Evolutionary conservation across 2,797 vertebrate species (phyloP).

Genomic region (Helarctos malayanus): DNA sequence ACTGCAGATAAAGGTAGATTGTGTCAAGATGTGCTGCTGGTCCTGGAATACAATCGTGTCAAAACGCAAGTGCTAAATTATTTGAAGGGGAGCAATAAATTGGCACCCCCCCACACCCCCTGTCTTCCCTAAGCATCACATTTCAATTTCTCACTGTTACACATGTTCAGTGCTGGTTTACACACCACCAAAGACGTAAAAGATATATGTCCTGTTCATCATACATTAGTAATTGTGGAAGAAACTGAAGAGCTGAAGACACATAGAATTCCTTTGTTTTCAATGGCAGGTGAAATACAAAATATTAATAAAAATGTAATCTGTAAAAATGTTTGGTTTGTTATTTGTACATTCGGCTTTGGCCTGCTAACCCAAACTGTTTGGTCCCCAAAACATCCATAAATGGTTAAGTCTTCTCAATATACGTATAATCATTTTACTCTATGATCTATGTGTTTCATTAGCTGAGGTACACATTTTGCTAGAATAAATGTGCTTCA

Average conservation of each 20-base stretch:
- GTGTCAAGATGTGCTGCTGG: slow-evolving; percentile 80
- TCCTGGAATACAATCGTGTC: slow-evolving; percentile 73
- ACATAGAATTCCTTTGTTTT: slow-evolving; percentile 20
- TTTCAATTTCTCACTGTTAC: slow-evolving; percentile 58
- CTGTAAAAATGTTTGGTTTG: background rate
- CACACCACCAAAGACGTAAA: background rate
- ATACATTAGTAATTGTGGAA: background rate
- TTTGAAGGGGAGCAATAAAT: slow-evolving; percentile 82
- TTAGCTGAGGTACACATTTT: slow-evolving; percentile 90
- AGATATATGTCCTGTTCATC: slow-evolving; percentile 23
- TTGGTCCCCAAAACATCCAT: slow-evolving; percentile 82
- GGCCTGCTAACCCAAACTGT: slow-evolving; percentile 68
- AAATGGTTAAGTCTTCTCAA: slow-evolving; percentile 87
- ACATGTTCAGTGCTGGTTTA: background rate
- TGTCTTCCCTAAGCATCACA: slow-evolving; percentile 61
- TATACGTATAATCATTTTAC: slow-evolving; percentile 89
- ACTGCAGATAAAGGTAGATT: slow-evolving; percentile 82
- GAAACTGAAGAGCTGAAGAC: background rate
- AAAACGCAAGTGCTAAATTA: slow-evolving; percentile 78
- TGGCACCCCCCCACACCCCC: background rate
- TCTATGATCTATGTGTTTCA: slow-evolving; percentile 91
- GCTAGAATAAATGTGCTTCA: slow-evolving; percentile 89
- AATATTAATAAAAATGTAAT: slow-evolving; percentile 31
- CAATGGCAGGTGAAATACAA: background rate
- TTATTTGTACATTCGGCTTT: background rate